Evolutionary conservation across 1,140 invertebrate genomes (phyloP).

Genomic region (Vanessa atalanta): DNA sequence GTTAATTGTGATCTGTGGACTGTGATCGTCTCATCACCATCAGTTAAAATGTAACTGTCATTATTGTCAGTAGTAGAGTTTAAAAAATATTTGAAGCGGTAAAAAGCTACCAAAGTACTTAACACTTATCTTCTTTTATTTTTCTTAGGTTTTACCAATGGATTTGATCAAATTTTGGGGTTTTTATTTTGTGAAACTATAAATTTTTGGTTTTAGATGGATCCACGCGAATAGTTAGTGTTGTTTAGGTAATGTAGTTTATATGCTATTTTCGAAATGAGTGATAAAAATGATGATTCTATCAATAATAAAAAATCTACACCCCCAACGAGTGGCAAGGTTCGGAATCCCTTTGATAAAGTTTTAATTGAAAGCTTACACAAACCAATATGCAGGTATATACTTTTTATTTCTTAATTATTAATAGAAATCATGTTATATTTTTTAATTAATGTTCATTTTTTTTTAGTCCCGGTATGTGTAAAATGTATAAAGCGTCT

Average conservation of each 20-base stretch:
- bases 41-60: too few species aligned
- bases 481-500: slow-evolving; percentile 76
- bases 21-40: too few species aligned
- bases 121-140: too few species aligned
- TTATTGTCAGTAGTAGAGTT: too few species aligned
- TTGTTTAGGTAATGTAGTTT: slow-evolving; percentile 18
- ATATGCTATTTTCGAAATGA: slow-evolving; percentile 67
- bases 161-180: not conserved
- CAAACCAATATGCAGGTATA: slow-evolving; percentile 78
- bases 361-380: slow-evolving; percentile 73
- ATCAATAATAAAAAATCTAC: slow-evolving; percentile 62
- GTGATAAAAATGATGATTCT: slow-evolving; percentile 60
- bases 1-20: too few species aligned
- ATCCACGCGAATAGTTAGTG: not conserved
- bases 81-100: too few species aligned
- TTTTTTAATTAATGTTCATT: slow-evolving; percentile 17
- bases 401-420: slow-evolving; percentile 20
- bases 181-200: not conserved
- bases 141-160: too few species aligned
- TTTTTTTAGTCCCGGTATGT: slow-evolving; percentile 75
- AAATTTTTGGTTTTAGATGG: not conserved
- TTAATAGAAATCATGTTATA: slow-evolving; percentile 1
- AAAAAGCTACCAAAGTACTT: too few species aligned
- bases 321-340: slow-evolving; percentile 69
- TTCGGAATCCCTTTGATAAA: slow-evolving; percentile 79